Percentiles rank a stretch among this genome's conserved stretches.
Conservation (phyloP, 2,888 invertebrate species). For the Scaptomyza cyrtandrae region DNA sequence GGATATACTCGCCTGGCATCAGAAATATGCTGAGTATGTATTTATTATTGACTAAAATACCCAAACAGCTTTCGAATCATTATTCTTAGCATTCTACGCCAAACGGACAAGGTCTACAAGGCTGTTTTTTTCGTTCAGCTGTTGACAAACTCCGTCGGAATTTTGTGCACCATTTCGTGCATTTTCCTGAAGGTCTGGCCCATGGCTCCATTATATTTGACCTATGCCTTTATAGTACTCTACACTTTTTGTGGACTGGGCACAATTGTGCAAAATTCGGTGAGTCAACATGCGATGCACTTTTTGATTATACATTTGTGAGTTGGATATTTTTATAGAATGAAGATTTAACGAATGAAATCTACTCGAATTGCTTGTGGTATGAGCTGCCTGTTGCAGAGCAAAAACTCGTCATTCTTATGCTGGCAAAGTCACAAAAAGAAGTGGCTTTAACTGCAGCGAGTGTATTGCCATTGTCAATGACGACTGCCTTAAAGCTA, state of each 20-base stretch:
- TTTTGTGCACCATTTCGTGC: constrained; percentile 65
- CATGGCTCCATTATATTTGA: constrained; percentile 59
- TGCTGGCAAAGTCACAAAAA: constrained; percentile 65
- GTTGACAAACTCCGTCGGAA: constrained; percentile 40
- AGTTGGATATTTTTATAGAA: constrained; percentile 34
- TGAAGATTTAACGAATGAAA: constrained; percentile 40
- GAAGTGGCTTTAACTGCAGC: constrained; percentile 48
- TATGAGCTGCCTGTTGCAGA: constrained; percentile 57
- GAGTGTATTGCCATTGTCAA: constrained; percentile 58
- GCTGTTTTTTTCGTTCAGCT: constrained; percentile 65
- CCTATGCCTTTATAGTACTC: constrained; percentile 47
- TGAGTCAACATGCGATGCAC: constrained; percentile 14
- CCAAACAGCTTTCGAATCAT: background rate
- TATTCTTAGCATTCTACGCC: constrained; percentile 42
- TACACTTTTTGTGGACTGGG: constrained; percentile 74
- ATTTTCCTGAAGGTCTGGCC: constrained; percentile 69
- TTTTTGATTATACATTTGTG: fast-evolving
- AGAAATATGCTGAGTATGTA: constrained; percentile 66
- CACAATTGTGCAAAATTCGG: constrained; percentile 68
- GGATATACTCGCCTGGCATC: constrained; percentile 70
- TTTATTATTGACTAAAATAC: fast-evolving
- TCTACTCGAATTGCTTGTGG: constrained; percentile 68
- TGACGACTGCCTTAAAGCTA: constrained; percentile 59
- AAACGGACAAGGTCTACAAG: constrained; percentile 52
- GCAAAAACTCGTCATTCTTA: constrained; percentile 61